Evolutionary conservation across 2,888 invertebrate genomes (phyloP), one percentile per base, ranked within the genome.

Genomic region (Archips crataeganus): DNA sequence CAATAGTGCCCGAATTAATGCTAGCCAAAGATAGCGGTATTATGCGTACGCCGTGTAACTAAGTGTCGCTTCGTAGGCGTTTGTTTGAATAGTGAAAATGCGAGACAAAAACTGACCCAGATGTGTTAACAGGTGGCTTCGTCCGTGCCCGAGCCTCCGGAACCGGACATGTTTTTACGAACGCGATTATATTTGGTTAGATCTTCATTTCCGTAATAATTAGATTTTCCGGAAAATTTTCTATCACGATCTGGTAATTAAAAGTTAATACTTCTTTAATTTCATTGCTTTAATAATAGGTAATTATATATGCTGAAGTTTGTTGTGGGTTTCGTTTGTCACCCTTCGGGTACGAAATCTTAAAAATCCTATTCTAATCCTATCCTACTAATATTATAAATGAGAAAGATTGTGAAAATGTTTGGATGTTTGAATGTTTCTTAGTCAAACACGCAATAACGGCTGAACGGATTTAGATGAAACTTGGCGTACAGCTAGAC

Each of bases 21-120:
- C 4, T 45, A 34, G 4, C 13, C 64, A 47, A 45, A 39, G 39
- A 57, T 81, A 80, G 80, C 77, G 80, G 76, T 80, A 81, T 81
- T 80, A 82, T 78, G 84, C 80, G 81, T 77, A 77, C 81, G 79
- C 71, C 71, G 72, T 71, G 77, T 74, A 79, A 77, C 79, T 79
- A 75, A 80, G 79, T 81, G 78, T 80, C 80, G 81, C 79, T 76
- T 77, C 80, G 75, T 76, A 68, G 77, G 75, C 75, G 80, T 87
- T 87, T 89, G 83, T 90, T 88, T 90, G 86, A 84, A 89, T 86
- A 90, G 90, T 90, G 89, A 90, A 90, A 89, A 88, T 86, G 80
- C 75, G 69, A 70, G 76, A 84, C 83, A 90, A 90, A 91, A 91
- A 87, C 81, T 88, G 89, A 88, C 90, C 91, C 75, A 90, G 88